These are phyloP conservation scores for Uloborus plumipes DNA, from an alignment of 2,888 invertebrate genomes.

Conservation along the genomic window DNA sequence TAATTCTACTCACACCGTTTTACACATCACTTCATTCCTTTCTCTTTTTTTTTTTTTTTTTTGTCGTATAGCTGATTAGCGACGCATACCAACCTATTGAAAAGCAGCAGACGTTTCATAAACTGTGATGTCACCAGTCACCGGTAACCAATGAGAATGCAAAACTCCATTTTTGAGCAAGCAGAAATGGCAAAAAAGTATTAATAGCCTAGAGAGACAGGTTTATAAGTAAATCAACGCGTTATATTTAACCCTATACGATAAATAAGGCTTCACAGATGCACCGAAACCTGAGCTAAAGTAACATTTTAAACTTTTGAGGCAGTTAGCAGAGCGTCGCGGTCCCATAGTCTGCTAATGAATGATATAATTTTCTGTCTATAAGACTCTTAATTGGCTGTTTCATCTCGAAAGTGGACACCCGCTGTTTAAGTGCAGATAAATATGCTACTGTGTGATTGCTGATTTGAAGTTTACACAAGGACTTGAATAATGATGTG, in stretches of 20 bases:
- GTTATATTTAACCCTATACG: slow-evolving; percentile 10
- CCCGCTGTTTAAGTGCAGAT: too few species aligned
- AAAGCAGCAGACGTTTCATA: slow-evolving; percentile 16
- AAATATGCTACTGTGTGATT: too few species aligned
- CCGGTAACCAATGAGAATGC: slow-evolving; percentile 19
- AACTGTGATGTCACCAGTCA: slow-evolving; percentile 11
- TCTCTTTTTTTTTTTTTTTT: too few species aligned
- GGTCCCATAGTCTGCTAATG: slow-evolving; percentile 22
- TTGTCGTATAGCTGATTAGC: slow-evolving; percentile 8
- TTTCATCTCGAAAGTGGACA: too few species aligned
- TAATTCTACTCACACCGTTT: too few species aligned
- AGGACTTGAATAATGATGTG: too few species aligned
- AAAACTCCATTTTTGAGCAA: background rate
- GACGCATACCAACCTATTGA: slow-evolving; percentile 28
- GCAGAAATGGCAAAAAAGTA: slow-evolving; percentile 7
- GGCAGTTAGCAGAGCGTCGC: too few species aligned
- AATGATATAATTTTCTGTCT: slow-evolving; percentile 3
- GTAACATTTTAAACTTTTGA: slow-evolving; percentile 16
- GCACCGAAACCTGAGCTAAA: too few species aligned
- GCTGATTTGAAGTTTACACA: too few species aligned
- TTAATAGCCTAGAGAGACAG: slow-evolving; percentile 33
- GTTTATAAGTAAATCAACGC: slow-evolving; percentile 53
- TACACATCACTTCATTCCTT: too few species aligned
- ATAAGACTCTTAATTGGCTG: too few species aligned
- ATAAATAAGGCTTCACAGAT: slow-evolving; percentile 32